Evolutionary conservation across 2,797 vertebrate genomes (phyloP), one percentile per base, ranked within the genome.

Genomic region (Tragopan temminckii): DNA sequence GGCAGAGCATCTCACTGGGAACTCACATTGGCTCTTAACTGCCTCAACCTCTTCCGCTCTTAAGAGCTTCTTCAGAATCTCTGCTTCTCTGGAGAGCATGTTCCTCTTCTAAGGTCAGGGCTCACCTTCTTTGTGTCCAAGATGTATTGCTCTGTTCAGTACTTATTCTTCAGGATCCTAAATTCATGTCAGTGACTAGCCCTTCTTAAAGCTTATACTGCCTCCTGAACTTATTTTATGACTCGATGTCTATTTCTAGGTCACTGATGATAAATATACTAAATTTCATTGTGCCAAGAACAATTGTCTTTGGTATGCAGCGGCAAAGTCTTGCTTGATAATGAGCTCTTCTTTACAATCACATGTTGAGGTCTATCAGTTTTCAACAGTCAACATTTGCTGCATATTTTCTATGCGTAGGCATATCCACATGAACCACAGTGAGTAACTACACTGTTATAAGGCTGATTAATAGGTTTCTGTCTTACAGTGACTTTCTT

Each of bases 391-490:
- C 69, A 89, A 69, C 0, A 0, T 88, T 82, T 78, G 72, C 62
- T 85, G 63, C 20, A 1, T 62, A 11, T 88, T 93, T 92, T 83
- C 77, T 83, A 7, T 0, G 8, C 55, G 13, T 89, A 76, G 81
- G 77, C 76, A 88, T 89, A 85, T 75, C 92, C 82, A 76, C 85
- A 75, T 1, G 31, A 88, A 46, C 72, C 66, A 46, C 76, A 58
- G 9, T 23, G 58, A 91, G 69, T 64, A 85, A 69, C 66, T 69
- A 80, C 85, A 76, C 69, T 14, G 8, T 64, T 84, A 91, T 52
- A 74, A 89, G 74, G 59, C 45, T 89, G 88, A 94, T 58, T 91
- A 92, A 94, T 14, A 88, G 76, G 13, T 53, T 48, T 71, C 8
- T 64, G 62, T 62, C 17, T 1, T 16, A 58, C 11, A 92, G 72